Evolutionary conservation across 2,888 invertebrate genomes (phyloP), one percentile per base, ranked within the genome.

Genomic region (Drosophila bunnanda): DNA sequence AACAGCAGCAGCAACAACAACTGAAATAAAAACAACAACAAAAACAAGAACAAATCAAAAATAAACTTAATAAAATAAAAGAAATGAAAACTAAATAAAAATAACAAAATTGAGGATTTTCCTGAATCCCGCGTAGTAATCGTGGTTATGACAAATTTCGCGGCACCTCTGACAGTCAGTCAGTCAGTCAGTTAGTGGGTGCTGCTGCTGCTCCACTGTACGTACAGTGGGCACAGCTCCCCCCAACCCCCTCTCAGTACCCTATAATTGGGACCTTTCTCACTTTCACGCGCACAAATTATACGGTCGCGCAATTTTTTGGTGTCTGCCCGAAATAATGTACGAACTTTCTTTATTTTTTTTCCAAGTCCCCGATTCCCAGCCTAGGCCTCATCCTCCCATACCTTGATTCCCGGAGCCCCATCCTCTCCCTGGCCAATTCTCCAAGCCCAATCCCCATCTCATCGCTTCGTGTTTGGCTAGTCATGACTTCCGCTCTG

Each of bases 231-330:
- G 32, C 57, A 17, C n/a, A n/a, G n/a, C 22, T 34, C 17, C 38
- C n/a, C 17, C 22, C 46, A 8, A 1, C 1, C 15, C n/a, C 36
- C 81, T 32, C 69, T 77, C 79, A 80, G 79, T 84, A 75, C 80
- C 81, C 80, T 84, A 84, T 91, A 91, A 91, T 91, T 90, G 90
- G 91, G 88, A 89, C 90, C 88, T 91, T 90, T 90, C 90, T 90
- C 91, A 91, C 90, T 90, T 90, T 90, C 91, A 89, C 91, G 91
- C 90, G 89, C 90, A 81, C 86, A 89, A 83, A 88, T 89, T 85
- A 88, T 88, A 78, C 75, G 83, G 74, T 70, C 66, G 69, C 69
- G 70, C 77, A 64, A 75, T 61, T 72, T 72, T 66, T 83, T 72
- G 69, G 69, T 77, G 82, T 75, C 84, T 89, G 80, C 83, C 80